These are phyloP conservation scores for Ceyx cyanopectus DNA, from an alignment of 2,113 vertebrate species.

Conservation along the genomic window DNA sequence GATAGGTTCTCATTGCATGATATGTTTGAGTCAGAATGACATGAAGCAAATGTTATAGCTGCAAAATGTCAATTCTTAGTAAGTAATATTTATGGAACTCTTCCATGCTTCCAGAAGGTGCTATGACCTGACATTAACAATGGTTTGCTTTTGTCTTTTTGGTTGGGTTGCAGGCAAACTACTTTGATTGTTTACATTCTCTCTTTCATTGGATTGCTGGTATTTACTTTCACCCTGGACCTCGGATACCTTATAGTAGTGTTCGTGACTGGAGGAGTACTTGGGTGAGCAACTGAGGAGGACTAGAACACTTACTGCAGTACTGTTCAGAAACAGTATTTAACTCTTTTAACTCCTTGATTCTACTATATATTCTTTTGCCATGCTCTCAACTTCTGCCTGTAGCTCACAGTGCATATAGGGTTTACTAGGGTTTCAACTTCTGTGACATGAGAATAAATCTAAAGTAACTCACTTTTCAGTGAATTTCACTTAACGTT, in stretches of 20 bases:
- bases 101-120: not conserved
- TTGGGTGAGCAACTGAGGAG: constrained; percentile 84
- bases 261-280: constrained; percentile 89
- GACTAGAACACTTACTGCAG: not conserved
- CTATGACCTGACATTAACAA: not conserved
- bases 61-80: not conserved
- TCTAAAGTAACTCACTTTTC: not conserved
- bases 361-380: not conserved
- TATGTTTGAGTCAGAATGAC: not conserved
- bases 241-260: constrained; percentile 82
- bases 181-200: constrained; percentile 90
- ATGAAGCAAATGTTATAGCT: not conserved
- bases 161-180: constrained; percentile 84
- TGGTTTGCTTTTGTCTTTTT: not conserved
- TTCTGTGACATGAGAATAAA: not conserved
- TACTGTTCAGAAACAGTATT: not conserved
- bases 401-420: not conserved
- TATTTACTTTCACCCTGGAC: constrained; percentile 93
- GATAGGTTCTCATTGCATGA: not conserved
- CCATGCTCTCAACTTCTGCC: not conserved
- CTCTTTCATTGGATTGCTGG: constrained; percentile 90
- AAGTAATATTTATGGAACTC: not conserved
- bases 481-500: not conserved
- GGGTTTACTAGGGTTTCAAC: not conserved
- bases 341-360: not conserved